Evolutionary conservation across 1,140 invertebrate genomes (phyloP).

Genomic region (Zaprionus kolodkinae): DNA sequence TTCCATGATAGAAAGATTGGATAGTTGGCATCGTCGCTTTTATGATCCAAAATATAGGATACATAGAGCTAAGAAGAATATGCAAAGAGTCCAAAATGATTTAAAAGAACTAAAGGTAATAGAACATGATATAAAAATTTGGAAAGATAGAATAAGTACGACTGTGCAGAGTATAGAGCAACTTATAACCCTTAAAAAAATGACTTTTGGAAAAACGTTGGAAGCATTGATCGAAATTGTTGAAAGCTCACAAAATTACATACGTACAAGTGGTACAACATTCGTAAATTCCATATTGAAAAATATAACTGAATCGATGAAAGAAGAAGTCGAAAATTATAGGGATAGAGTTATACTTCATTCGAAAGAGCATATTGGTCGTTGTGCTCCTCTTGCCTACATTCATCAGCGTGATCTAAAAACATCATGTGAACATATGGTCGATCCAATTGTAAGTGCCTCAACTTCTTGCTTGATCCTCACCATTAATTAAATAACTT

Average conservation of each 20-base stretch:
- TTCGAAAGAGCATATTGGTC: neutral
- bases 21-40: too few relatives aligned
- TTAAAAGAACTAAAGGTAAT: too few relatives aligned
- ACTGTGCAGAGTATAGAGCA: neutral
- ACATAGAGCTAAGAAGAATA: too few relatives aligned
- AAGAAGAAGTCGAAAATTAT: neutral
- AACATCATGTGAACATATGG: neutral
- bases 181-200: neutral
- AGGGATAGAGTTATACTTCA: neutral
- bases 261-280: neutral
- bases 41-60: too few relatives aligned
- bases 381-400: neutral
- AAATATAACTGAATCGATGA: neutral
- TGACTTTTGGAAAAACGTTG: neutral
- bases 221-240: neutral
- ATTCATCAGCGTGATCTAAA: neutral
- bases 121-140: too few relatives aligned
- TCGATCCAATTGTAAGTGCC: neutral
- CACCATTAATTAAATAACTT: neutral
- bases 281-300: neutral
- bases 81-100: too few relatives aligned
- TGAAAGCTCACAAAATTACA: neutral
- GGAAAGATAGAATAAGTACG: too few relatives aligned
- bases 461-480: neutral
- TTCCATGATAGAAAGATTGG: too few relatives aligned